These are phyloP conservation scores for Ovibos moschatus DNA, from an alignment of 2,113 vertebrate genomes.

Conservation along the genomic window DNA sequence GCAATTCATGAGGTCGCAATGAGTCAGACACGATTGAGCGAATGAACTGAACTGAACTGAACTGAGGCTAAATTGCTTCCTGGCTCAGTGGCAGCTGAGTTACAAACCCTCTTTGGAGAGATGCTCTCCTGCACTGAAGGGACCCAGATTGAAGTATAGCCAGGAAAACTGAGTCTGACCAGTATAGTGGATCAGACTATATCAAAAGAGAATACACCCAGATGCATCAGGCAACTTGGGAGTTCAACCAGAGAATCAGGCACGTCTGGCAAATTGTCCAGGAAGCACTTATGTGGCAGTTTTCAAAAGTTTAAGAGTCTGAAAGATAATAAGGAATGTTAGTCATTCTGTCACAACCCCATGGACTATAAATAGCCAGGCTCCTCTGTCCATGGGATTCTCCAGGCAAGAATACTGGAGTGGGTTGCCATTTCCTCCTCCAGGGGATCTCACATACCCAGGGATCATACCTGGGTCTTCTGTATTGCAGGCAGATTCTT, in stretches of 20 bases:
- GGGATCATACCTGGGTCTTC: background rate
- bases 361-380: fast-evolving
- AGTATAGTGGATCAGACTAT: background rate
- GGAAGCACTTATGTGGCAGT: background rate
- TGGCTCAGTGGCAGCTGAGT: background rate
- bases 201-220: background rate
- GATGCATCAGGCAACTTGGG: background rate
- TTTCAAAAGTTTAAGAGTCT: background rate
- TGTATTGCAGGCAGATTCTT: background rate
- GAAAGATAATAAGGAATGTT: background rate
- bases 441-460: fast-evolving
- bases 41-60: no score
- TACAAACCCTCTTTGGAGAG: background rate
- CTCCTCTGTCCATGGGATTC: background rate
- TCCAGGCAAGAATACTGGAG: background rate
- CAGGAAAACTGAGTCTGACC: background rate
- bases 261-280: background rate
- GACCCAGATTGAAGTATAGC: background rate
- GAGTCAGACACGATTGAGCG: fast-evolving
- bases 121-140: background rate
- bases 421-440: background rate
- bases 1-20: no score
- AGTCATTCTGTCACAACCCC: fast-evolving
- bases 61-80: background rate
- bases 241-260: background rate